Evolutionary conservation across 2,888 invertebrate species (phyloP), one percentile per base, ranked within the genome.

Genomic region (Drosophila mercatorum): DNA sequence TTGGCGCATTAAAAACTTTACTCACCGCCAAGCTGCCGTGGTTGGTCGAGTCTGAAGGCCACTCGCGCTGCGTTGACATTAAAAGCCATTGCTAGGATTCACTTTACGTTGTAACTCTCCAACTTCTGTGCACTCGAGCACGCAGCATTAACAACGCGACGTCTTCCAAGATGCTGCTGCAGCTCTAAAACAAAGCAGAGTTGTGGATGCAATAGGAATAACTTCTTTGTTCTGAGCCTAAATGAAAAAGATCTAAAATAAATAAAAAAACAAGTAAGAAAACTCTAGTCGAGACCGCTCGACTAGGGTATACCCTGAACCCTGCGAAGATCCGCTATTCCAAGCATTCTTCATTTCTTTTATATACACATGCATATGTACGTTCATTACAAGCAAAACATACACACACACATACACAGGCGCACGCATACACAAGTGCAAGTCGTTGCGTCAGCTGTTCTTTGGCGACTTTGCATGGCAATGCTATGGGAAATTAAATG

Each of bases 1-100:
- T 81, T 80, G 59, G 57, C 67, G 55, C 72, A 75, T 78, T 75
- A 72, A 72, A 70, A 78, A 78, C 77, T 77, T 77, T 79, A 22
- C 34, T 59, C 52, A 62, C 52, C 58, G 49, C 31, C 49, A 49
- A 31, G 31, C 14, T 26, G 26, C 34, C 34, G n/a, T 31, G 31
- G 49, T 47, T 75, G 61, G 6, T 51, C 56, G 49, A 49, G 53
- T 28, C 34, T 67, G 51, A 67, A 72, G 72, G 67, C 72, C 78
- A 59, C 72, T 78, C 58, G 53, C 36, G 52, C 31, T 43, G 38
- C 59, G 40, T 44, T 46, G 78, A 65, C 73, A 75, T 77, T 73
- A 64, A 77, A 77, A 68, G 64, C 47, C 58, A 36, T 59, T 68
- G 49, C 38, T 34, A 4, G 51, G 47, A 63, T 76, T 67, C 67